These are phyloP conservation scores for Lophura nycthemera DNA, from an alignment of 2,113 vertebrate species.

Conservation along the genomic window DNA sequence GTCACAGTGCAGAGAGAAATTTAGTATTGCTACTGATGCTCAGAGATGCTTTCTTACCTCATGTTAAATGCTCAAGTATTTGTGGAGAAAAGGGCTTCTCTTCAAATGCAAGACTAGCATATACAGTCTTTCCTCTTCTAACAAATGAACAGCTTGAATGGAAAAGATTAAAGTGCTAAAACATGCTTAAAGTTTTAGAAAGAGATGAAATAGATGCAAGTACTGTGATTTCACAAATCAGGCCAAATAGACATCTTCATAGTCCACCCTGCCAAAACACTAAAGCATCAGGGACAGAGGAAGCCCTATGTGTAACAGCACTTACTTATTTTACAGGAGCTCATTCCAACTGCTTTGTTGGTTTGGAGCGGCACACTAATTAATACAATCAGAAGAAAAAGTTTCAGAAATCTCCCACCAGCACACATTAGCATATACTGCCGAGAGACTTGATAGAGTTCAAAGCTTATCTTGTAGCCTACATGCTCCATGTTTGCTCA, in stretches of 20 bases:
- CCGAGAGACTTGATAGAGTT: slow-evolving; percentile 72
- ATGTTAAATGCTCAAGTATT: not conserved
- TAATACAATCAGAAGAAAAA: slow-evolving; percentile 63
- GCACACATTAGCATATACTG: slow-evolving; percentile 71
- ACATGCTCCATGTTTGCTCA: slow-evolving; percentile 54
- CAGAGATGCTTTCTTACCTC: not conserved
- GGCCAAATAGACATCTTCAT: not conserved
- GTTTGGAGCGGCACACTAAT: slow-evolving; percentile 45
- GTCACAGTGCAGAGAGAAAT: not conserved
- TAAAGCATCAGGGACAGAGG: not conserved
- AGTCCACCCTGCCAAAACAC: not conserved
- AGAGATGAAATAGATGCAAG: not conserved
- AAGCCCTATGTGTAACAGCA: not conserved
- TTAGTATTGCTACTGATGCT: not conserved
- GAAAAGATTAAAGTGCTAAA: not conserved
- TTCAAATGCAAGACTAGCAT: not conserved
- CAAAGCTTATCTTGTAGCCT: slow-evolving; percentile 75
- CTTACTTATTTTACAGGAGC: slow-evolving; percentile 18
- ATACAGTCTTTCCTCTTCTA: not conserved
- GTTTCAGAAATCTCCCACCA: slow-evolving; percentile 57
- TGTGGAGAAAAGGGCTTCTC: not conserved
- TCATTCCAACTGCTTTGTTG: not conserved
- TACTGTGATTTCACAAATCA: not conserved
- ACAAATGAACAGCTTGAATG: not conserved
- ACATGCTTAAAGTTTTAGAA: not conserved